Conservation (phyloP, 2,113 vertebrate species). For the Eira barbara region DNA sequence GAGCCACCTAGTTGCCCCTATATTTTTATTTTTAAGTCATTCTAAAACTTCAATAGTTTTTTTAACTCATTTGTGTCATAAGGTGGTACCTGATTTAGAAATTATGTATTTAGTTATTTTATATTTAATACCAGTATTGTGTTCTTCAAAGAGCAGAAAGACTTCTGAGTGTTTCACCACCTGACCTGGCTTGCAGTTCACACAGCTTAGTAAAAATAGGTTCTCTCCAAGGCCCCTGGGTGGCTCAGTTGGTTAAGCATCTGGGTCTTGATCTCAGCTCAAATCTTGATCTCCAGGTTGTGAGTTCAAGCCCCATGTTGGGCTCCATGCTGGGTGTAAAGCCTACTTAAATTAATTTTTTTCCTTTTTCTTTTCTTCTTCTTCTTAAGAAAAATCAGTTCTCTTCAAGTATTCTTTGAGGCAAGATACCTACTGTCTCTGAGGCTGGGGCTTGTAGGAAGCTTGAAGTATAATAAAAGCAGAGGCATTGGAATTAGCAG, state of each 20-base stretch:
- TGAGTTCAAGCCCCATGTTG: neutral
- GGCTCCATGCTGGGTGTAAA: neutral
- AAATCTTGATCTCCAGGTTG: neutral
- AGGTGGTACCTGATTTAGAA: neutral
- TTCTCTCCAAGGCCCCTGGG: neutral
- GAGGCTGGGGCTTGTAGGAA: neutral
- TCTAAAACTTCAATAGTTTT: neutral
- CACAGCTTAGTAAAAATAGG: neutral
- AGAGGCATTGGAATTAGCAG: neutral
- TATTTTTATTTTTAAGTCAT: constrained; percentile 28
- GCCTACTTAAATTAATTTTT: neutral
- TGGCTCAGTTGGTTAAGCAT: neutral
- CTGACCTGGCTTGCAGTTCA: neutral
- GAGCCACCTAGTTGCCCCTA: neutral
- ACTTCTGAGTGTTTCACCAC: neutral
- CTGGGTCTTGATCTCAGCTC: neutral
- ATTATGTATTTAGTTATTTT: neutral
- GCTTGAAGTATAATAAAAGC: neutral
- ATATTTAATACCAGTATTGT: neutral
- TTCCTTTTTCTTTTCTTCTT: neutral
- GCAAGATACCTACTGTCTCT: neutral
- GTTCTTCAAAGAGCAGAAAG: neutral
- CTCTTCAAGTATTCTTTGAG: neutral
- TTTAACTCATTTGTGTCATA: neutral
- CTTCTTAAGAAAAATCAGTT: neutral